Base-by-base conservation (phyloP, 2,888 invertebrate genomes). In the Agriotes lineatus region DNA sequence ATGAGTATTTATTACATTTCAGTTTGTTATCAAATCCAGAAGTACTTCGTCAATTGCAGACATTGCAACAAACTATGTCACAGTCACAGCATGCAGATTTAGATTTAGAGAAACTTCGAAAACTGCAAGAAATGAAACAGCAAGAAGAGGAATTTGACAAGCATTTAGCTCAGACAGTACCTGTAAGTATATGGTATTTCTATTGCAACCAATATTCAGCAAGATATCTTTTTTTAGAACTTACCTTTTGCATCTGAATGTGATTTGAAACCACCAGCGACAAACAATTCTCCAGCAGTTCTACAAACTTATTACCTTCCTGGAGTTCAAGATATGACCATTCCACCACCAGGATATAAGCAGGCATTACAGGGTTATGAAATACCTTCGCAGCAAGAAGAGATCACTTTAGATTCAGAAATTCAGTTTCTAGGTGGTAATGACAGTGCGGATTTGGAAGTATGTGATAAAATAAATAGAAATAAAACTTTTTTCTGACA, bases 11-110 rank as follows among this genome's bases (percentile, higher is more conserved):
- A n/a, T n/a, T 72, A 74, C 76, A 77, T 65, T 86, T 44, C 84
- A 92, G 91, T 80, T 88, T 94, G 75, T 83, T 96, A 60, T 91
- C 93, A 58, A 95, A 96, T 85, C 95, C 95, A 0, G 94, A 96
- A 85, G 93, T 97, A 44, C 87, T 97, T 82, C 88, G 96, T 62
- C 96, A 97, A 78, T 86, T 97, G 54, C 96, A 97, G 81, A 95
- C 92, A 14, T 76, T 83, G 37, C 85, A 86, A 73, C 84, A 85
- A 64, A 84, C 86, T 18, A 80, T 84, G 78, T 77, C 77, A 6
- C 82, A 82, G 19, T 82, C 90, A 76, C 86, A 88, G 48, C 87
- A 88, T 0, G 89, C 90, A 76, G 86, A 86, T 48, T 90, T 91
- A 73, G 91, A 91, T 77, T 89, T 91, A 77, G 91, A 91, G 72